These are phyloP conservation scores for Epistrophe grossulariae DNA, from an alignment of 2,888 invertebrate species.

Conservation along the genomic window DNA sequence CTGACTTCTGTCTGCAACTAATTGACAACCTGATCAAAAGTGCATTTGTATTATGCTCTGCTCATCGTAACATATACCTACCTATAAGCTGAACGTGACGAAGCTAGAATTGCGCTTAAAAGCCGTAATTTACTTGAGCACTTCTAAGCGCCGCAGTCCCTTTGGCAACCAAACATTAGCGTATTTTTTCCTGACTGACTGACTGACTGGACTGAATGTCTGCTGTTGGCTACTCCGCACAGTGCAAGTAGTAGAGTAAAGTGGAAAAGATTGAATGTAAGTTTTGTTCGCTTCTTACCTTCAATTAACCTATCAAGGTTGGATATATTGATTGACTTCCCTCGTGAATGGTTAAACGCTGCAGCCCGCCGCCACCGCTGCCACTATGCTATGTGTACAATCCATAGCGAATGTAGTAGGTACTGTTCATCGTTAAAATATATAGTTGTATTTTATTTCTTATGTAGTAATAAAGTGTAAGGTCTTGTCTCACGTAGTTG, in stretches of 20 bases:
- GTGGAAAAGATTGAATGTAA: conserved; percentile 64
- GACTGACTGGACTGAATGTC: conserved; percentile 72
- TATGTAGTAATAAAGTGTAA: not conserved
- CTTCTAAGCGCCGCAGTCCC: conserved; percentile 73
- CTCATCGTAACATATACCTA: conserved; percentile 16
- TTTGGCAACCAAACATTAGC: conserved; percentile 69
- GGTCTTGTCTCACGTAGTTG: not conserved
- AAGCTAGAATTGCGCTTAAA: conserved; percentile 73
- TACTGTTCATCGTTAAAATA: conserved; percentile 24
- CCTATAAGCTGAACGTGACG: conserved; percentile 65
- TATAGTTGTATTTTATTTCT: not conserved
- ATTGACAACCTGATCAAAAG: conserved; percentile 75
- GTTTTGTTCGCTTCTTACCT: conserved; percentile 74
- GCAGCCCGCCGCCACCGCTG: not conserved
- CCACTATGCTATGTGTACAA: not conserved
- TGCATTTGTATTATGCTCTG: conserved; percentile 56
- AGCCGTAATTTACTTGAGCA: conserved; percentile 72
- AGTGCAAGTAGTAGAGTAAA: conserved; percentile 53
- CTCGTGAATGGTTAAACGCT: conserved; percentile 68
- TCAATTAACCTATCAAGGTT: conserved; percentile 76
- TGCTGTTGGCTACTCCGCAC: conserved; percentile 60
- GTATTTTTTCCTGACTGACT: conserved; percentile 54
- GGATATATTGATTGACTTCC: conserved; percentile 74
- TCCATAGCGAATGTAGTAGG: conserved; percentile 15
- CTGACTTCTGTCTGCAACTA: conserved; percentile 74